Conservation (phyloP, 1,140 invertebrate species). For the Drosophila nannoptera region DNA sequence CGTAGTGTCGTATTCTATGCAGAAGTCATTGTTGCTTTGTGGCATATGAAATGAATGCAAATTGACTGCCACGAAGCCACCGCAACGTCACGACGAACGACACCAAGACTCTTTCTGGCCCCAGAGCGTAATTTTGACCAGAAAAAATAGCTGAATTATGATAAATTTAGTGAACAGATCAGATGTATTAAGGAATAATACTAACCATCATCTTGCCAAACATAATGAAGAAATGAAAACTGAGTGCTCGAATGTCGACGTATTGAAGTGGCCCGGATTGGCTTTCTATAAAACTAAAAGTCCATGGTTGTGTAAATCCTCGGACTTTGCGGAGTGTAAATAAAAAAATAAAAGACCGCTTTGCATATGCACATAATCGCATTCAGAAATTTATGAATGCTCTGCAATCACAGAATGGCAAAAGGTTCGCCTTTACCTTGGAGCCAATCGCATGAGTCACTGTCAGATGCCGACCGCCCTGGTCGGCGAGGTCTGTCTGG, state of each 20-base stretch:
- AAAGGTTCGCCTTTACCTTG: conserved; percentile 47
- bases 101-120: conserved; percentile 51
- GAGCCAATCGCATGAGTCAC: conserved; percentile 54
- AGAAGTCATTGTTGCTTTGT: conserved; percentile 33
- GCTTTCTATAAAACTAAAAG: too few species aligned
- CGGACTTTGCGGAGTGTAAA: conserved; percentile 1
- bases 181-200: conserved; percentile 41
- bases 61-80: conserved; percentile 67
- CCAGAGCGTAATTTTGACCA: conserved; percentile 52
- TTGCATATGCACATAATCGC: conserved; percentile 23
- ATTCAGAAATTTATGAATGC: conserved; percentile 37
- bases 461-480: conserved; percentile 48
- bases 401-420: conserved; percentile 29
- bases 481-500: conserved; percentile 30
- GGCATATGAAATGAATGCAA: conserved; percentile 66
- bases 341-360: conserved; percentile 9
- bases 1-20: too few species aligned
- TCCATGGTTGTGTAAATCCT: too few species aligned
- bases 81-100: conserved; percentile 58
- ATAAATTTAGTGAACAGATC: conserved; percentile 38
- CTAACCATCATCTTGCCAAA: conserved; percentile 47
- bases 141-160: conserved; percentile 64
- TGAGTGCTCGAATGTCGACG: too few species aligned
- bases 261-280: too few species aligned
- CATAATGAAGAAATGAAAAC: too few species aligned